Conservation (phyloP, 2,888 invertebrate species). For the Protophormia terraenovae region DNA sequence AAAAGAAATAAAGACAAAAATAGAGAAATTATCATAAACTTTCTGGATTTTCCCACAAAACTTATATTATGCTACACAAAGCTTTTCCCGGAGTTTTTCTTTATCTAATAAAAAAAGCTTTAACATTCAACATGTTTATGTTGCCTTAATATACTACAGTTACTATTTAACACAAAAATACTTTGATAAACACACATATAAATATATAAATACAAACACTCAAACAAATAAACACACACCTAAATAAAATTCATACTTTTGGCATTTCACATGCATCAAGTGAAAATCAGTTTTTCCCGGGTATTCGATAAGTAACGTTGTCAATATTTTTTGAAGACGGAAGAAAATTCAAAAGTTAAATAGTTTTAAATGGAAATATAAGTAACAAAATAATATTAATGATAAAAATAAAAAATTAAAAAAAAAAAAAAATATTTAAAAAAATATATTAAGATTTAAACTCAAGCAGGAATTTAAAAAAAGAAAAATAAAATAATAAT, state of each 20-base stretch:
- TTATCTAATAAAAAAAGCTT: constrained; percentile 39
- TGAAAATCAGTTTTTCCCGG: constrained; percentile 82
- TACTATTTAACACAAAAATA: background rate
- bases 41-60: constrained; percentile 23
- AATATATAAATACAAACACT: background rate
- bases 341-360: constrained; percentile 3
- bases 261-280: constrained; percentile 78
- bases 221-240: background rate
- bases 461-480: background rate
- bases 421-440: background rate
- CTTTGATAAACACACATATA: background rate
- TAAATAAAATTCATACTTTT: constrained; percentile 54
- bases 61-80: constrained; percentile 19
- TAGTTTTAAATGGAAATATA: background rate
- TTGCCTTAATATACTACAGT: constrained; percentile 23
- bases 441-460: background rate
- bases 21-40: background rate
- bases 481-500: background rate
- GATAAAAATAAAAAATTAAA: background rate
- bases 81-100: constrained; percentile 63
- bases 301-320: constrained; percentile 78
- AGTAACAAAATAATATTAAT: background rate
- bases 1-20: background rate
- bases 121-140: constrained; percentile 66
- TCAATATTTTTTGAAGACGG: constrained; percentile 62